Evolutionary conservation across 2,113 vertebrate genomes (phyloP), one percentile per base, ranked within the genome.

Genomic region (Crotalus horridus): DNA sequence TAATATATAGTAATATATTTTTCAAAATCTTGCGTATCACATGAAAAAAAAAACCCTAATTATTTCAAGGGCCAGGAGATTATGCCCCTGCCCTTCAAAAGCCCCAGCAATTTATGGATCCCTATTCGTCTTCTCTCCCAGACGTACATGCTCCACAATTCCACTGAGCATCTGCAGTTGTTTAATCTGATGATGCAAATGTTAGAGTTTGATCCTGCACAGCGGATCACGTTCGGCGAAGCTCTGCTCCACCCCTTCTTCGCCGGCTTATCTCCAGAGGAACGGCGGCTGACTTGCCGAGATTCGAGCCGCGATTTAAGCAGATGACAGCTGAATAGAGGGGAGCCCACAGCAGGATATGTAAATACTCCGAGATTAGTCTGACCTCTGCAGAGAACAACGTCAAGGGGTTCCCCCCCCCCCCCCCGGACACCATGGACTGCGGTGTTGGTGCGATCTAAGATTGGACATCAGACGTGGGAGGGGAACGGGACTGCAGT

Each of bases 171-270:
- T 3, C 97, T 97, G 2, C 98, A 98, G 97, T 98, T 99, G 90
- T 99, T 99, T 53, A 98, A 99, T 97, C 97, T 99, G 95, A 98
- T 99, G 88, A 95, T 98, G 96, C 98, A 98, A 97, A 99, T 99
- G 99, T 93, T 99, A 96, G 98, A 98, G 24, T 99, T 99, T 0
- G 99, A 99, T 95, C 98, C 98, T 54, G 97, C 98, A 0, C 98
- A 97, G 92, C 97, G 99, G 88, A 98, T 99, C 96, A 98, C 98
- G 48, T 96, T 99, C 95, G 98, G 98, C 0, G 98, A 99, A 94
- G 99, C 99, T 1, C 97, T 99, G 6, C 95, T 96, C 69, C 99
- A 99, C 91, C 98, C 98, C 0, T 99, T 99, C 97, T 99, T 99
- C 12, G 95, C 95, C 0, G 97, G 97, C 88, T 96, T 98, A 85